A percentile compares a stretch with the other conserved stretches of the same genome.
Evolutionary conservation across 1,140 invertebrate species (phyloP).

Genomic region (Propsilocerus akamusi): DNA sequence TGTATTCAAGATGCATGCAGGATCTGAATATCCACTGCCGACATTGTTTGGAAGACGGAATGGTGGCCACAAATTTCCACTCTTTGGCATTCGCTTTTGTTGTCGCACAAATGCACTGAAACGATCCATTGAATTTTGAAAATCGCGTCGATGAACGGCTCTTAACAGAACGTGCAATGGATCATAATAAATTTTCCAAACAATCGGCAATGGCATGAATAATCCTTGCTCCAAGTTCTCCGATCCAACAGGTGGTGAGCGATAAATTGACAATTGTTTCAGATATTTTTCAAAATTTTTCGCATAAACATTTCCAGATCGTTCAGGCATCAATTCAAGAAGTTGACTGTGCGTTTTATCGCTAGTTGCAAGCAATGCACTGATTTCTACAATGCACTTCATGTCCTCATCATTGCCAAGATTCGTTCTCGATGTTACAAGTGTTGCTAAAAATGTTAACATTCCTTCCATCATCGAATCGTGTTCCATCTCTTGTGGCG

Average conservation of each 20-base stretch:
- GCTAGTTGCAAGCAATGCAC: constrained; percentile 75
- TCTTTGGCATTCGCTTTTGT: constrained; percentile 41
- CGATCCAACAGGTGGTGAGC: constrained; percentile 31
- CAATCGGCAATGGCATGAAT: constrained; percentile 71
- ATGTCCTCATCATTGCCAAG: constrained; percentile 54
- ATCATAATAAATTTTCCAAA: constrained; percentile 88
- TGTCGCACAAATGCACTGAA: constrained; percentile 56
- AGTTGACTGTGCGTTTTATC: constrained; percentile 92
- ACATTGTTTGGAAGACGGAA: constrained; percentile 50
- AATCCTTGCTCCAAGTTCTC: constrained; percentile 82
- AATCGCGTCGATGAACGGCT: constrained; percentile 81
- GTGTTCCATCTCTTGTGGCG: constrained; percentile 52
- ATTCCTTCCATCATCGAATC: constrained; percentile 86
- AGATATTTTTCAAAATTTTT: constrained; percentile 77
- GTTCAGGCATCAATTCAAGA: constrained; percentile 87
- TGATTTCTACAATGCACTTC: constrained; percentile 75
- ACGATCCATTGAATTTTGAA: constrained; percentile 84
- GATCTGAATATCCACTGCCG: constrained; percentile 47
- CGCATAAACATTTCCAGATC: constrained; percentile 76
- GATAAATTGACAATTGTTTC: constrained; percentile 35
- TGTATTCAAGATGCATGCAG: constrained; percentile 46
- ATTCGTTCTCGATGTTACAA: constrained; percentile 81
- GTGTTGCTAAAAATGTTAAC: constrained; percentile 73
- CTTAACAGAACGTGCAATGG: constrained; percentile 80
- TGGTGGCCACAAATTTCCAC: constrained; percentile 61